Evolutionary conservation across 2,888 invertebrate species (phyloP).

Genomic region (Troilus luridus): DNA sequence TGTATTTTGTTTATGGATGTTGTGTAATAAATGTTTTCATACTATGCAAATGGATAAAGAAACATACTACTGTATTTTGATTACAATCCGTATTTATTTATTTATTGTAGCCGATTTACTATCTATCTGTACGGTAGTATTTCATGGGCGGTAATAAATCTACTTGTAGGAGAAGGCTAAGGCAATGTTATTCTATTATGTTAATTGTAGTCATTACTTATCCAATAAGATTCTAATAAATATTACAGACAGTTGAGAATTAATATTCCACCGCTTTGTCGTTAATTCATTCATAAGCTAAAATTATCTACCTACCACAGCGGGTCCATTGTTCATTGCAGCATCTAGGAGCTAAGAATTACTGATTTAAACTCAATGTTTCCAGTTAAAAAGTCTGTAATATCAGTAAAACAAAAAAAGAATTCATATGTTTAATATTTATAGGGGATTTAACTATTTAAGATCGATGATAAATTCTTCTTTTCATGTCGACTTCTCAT

Average conservation of each 20-base stretch:
- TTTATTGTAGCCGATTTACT: background rate
- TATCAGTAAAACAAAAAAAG: too few relatives aligned
- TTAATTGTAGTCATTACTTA: background rate
- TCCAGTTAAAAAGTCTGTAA: background rate
- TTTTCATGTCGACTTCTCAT: too few relatives aligned
- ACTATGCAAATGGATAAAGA: too few relatives aligned
- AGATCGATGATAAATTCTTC: too few relatives aligned
- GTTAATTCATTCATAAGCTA: background rate
- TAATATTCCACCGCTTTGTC: background rate
- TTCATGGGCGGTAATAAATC: background rate
- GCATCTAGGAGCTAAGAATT: background rate
- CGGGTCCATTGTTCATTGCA: background rate
- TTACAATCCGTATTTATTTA: too few relatives aligned
- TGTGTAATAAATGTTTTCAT: too few relatives aligned
- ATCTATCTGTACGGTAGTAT: background rate
- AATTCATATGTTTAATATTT: too few relatives aligned
- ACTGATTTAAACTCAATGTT: background rate
- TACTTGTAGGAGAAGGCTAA: background rate
- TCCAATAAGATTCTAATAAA: background rate
- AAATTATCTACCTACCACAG: background rate
- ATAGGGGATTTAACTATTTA: too few relatives aligned
- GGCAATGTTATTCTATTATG: slow-evolving; percentile 1
- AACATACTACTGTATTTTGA: too few relatives aligned
- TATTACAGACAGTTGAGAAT: background rate
- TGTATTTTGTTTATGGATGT: too few relatives aligned